These are phyloP conservation scores for Poliocrania exsul DNA, from an alignment of 2,797 vertebrate species.

Conservation along the genomic window DNA sequence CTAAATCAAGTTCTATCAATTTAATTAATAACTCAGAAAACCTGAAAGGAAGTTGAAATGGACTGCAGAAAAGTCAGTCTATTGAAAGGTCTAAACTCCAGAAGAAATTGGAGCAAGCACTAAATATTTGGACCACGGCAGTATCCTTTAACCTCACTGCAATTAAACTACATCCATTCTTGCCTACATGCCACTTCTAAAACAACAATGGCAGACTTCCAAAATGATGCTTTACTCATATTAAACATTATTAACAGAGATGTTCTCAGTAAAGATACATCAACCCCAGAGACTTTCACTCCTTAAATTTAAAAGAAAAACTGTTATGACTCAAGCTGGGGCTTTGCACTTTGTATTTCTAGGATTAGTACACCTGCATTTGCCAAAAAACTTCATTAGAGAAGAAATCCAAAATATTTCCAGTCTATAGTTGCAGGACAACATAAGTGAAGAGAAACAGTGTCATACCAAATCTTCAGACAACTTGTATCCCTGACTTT, in stretches of 20 bases:
- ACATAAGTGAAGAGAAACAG: neutral
- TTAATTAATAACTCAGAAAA: neutral
- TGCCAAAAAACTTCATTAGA: neutral
- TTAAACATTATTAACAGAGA: neutral
- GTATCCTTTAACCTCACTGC: neutral
- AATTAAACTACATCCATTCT: neutral
- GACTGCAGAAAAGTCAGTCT: neutral
- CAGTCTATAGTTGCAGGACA: neutral
- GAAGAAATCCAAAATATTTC: neutral
- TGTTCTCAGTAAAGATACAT: neutral
- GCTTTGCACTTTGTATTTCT: neutral
- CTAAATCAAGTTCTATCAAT: neutral
- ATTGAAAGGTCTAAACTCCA: neutral
- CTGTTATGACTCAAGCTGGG: neutral
- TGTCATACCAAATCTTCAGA: neutral
- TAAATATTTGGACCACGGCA: neutral
- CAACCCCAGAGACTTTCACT: neutral
- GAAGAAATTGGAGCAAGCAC: neutral
- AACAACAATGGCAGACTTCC: neutral
- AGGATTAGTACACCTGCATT: neutral
- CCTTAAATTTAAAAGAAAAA: slow-evolving; percentile 6
- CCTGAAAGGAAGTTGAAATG: neutral
- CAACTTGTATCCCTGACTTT: neutral
- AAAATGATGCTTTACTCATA: neutral
- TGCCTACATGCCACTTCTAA: neutral